Evolutionary conservation across 1,140 invertebrate genomes (phyloP).

Genomic region (Mizuhopecten yessoensis): DNA sequence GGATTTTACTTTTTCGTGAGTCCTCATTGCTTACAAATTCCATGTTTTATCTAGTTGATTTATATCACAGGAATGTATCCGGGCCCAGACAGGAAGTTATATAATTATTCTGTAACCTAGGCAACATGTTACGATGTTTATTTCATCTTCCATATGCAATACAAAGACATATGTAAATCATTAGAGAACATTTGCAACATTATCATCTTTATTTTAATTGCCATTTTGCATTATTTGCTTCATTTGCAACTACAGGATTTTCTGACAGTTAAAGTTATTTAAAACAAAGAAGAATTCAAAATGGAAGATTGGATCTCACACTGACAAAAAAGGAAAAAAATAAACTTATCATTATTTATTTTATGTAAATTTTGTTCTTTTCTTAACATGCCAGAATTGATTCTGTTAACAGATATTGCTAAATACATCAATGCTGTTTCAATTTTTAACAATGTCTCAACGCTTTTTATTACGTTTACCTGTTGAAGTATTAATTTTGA

Average conservation of each 20-base stretch:
- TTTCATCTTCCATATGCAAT: slow-evolving; percentile 20
- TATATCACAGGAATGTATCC: not conserved
- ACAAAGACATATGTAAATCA: not conserved
- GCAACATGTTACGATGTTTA: not conserved
- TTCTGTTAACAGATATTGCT: not conserved
- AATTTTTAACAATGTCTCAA: not conserved
- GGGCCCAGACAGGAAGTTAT: not conserved
- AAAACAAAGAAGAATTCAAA: not conserved
- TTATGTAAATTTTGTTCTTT: not conserved
- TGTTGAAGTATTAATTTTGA: slow-evolving; percentile 1
- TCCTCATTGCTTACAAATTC: not conserved
- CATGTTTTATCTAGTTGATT: not conserved
- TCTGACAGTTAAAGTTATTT: not conserved
- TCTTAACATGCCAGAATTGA: not conserved
- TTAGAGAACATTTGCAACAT: not conserved
- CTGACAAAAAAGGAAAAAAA: not conserved
- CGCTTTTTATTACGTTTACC: not conserved
- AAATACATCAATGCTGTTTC: not conserved
- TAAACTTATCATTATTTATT: not conserved
- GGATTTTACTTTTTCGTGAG: not conserved
- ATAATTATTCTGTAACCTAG: not conserved
- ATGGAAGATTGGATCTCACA: slow-evolving; percentile 6
- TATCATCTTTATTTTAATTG: not conserved
- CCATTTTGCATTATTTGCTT: not conserved
- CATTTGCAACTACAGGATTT: too few species aligned